Base-by-base conservation (phyloP, 2,888 invertebrate genomes). In the Epistrophella euchroma region DNA sequence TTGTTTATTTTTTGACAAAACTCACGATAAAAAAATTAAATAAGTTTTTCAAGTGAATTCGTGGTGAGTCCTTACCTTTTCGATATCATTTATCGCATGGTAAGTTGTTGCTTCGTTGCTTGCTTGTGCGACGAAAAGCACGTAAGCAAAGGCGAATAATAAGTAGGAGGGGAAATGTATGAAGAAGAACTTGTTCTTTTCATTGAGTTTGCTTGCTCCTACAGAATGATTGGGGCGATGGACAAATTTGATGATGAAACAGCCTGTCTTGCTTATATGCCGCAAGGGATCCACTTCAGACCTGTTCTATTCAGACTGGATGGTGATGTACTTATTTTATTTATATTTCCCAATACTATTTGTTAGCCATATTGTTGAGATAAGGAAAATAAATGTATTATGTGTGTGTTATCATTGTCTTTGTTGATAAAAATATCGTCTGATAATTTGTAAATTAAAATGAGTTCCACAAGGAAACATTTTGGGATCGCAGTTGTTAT, bases 1-100 rank as follows among this genome's bases (percentile, higher is more conserved):
- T 81, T 79, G 40, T 64, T 64, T 71, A 50, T 72, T 71, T 60
- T 73, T 79, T 66, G 35, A 56, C 52, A 75, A 66, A 75, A 66
- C 22, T 50, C 37, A 52, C 15, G 47, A 66, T 72, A 43, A 32
- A 17, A 66, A 60, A 68, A 32, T 32, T 45, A 64, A 17, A 32
- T 45, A 45, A 45, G 17, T 47, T 47, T 55, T 72, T 47, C 28
- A 56, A 40, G 56, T 43, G 58, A 58, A 13, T 40, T 40, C 35
- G 32, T 22, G 37, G 15, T 4, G n/a, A 25, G 68, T 32, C 35
- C 11, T 25, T 25, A 43, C 28, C 22, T 32, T 68, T 68, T 22
- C 47, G 5, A 9, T 15, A 15, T 19, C 40, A 22, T 52, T 52
- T 4, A 50, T 50, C 22, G 50, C 22, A 4, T 47, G 25, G 55